Base-by-base conservation (phyloP, 2,888 invertebrate species). In the Plagodis dolabraria region DNA sequence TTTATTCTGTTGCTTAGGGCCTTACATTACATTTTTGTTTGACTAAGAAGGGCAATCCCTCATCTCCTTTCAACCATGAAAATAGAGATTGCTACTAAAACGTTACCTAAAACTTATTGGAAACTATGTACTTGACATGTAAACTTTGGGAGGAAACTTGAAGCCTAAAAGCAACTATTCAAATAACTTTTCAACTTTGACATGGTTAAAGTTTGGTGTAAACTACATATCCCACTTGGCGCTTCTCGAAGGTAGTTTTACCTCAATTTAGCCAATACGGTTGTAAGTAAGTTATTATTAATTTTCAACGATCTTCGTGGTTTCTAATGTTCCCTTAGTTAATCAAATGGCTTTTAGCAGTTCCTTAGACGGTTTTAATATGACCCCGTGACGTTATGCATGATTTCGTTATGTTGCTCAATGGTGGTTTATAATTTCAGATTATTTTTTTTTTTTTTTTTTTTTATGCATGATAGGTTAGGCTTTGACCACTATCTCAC, bases 111-210 rank as follows among this genome's bases (percentile, higher is more conserved):
- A 47, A 47, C 7, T 47, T 36, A 8, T 47, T 36, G 8, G 36
- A 44, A 47, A 63, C 48, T 56, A 60, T 64, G 52, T 34, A 53
- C 47, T 48, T 35, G 34, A 33, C 44, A 51, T 51, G 44, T 64
- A 53, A 51, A 53, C 33, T 60, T 63, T 54, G 49, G 47, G 45
- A 45, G 52, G 57, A 54, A 65, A 62, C 61, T 64, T 61, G 58
- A 62, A 54, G 54, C 47, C 63, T 60, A 58, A 64, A 64, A 69
- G 68, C 67, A 65, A 67, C 64, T 64, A 64, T 65, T 65, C 63
- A 47, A 65, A 67, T 70, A 65, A 70, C 64, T 67, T 68, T 69
- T 64, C 56, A 67, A 68, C 62, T 62, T 64, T 68, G 59, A 64
- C 61, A 64, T 66, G 57, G 51, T 59, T 45, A 44, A 68, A 54